These are phyloP conservation scores for Pollimyrus isidori DNA, from an alignment of 2,113 vertebrate species.

Conservation along the genomic window DNA sequence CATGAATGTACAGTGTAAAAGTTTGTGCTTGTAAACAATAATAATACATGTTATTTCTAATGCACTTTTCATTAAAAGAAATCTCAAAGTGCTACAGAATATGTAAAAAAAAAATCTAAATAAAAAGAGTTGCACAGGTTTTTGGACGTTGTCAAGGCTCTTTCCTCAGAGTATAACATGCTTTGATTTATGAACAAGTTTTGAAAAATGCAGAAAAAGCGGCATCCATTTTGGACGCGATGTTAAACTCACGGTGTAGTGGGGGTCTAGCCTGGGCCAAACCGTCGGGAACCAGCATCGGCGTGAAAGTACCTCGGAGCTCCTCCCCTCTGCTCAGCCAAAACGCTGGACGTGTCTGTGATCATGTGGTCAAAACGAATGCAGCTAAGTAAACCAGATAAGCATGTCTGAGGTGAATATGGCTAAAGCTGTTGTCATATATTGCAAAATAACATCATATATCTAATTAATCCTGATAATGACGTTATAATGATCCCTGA, in stretches of 20 bases:
- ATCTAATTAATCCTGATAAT: background rate
- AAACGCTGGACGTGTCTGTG: background rate
- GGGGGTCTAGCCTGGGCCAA: background rate
- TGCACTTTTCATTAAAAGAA: no score
- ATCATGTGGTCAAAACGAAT: background rate
- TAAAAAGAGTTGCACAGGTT: background rate
- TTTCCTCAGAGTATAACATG: conserved; percentile 11
- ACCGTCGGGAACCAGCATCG: conserved; percentile 20
- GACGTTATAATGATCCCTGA: background rate
- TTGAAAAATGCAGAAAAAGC: conserved; percentile 31
- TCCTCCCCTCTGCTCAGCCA: background rate
- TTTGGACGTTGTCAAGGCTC: background rate
- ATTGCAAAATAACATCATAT: background rate
- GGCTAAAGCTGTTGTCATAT: background rate
- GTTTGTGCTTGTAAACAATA: background rate
- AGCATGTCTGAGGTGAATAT: background rate
- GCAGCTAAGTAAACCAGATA: background rate
- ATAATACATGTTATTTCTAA: no score
- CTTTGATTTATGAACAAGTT: conserved; percentile 36
- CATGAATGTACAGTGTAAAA: background rate
- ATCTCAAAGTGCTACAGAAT: no score
- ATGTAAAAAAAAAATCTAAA: no score
- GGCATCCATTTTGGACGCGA: conserved; percentile 30
- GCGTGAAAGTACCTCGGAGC: background rate
- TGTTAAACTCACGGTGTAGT: conserved; percentile 29